Conservation (phyloP, 2,113 vertebrate genomes). For the Panthera uncia region DNA sequence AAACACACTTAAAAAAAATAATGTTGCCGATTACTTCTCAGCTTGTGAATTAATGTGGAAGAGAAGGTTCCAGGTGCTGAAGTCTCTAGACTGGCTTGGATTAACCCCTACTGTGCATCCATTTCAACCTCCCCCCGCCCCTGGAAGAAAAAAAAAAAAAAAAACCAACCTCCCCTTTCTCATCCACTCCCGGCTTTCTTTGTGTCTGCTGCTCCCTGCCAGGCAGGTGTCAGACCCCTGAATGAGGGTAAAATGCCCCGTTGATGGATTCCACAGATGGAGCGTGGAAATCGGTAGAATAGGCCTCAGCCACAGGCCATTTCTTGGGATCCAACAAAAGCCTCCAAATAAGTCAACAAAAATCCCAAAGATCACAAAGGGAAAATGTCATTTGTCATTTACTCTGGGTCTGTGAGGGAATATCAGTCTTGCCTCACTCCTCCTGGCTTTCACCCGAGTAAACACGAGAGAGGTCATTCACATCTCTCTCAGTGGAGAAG, state of each 20-base stretch:
- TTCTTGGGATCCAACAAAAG: constrained; percentile 95
- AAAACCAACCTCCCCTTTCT: constrained; percentile 85
- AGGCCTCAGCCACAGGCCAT: constrained; percentile 94
- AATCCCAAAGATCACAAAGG: constrained; percentile 96
- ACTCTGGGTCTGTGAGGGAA: constrained; percentile 89
- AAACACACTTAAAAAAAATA: constrained; percentile 35
- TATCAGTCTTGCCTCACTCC: constrained; percentile 85
- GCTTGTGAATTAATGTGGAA: constrained; percentile 67
- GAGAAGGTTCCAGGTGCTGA: constrained; percentile 89
- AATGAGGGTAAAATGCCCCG: constrained; percentile 93
- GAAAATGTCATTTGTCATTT: constrained; percentile 98
- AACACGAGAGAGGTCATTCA: constrained; percentile 89
- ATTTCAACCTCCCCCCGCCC: constrained; percentile 80
- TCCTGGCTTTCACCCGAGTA: constrained; percentile 86
- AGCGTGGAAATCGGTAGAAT: constrained; percentile 99
- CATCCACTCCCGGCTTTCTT: constrained; percentile 88
- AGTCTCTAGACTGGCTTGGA: constrained; percentile 88
- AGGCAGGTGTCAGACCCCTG: constrained; percentile 98
- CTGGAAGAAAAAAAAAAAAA: constrained; percentile 60
- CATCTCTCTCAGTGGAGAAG: constrained; percentile 63
- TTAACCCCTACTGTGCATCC: constrained; percentile 95
- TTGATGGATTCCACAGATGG: constrained; percentile 99
- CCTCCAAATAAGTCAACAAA: constrained; percentile 95
- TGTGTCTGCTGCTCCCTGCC: constrained; percentile 93
- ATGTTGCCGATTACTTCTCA: constrained; percentile 24